Evolutionary conservation across 64 coral and sea anemone genomes (phyloP).

Genomic region (Dendrophyllia cribrosa): DNA sequence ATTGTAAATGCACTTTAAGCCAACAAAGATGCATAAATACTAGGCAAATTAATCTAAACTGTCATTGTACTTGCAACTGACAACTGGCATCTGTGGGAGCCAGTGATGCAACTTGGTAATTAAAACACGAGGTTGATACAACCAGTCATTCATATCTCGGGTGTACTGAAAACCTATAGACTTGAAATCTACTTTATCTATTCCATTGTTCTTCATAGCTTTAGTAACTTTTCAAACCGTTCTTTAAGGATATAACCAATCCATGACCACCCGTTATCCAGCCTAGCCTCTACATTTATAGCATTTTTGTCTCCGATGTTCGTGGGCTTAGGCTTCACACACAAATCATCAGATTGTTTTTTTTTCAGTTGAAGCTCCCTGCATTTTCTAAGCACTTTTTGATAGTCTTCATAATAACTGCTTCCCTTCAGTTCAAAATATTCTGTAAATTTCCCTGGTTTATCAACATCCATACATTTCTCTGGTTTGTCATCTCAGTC

Average conservation of each 20-base stretch:
- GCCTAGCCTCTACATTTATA: constrained; percentile 11
- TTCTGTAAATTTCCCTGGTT: background rate
- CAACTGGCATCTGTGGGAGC: constrained; percentile 14
- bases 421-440: constrained; percentile 8
- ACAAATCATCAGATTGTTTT: background rate
- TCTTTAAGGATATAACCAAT: constrained; percentile 29
- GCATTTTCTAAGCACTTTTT: constrained; percentile 8
- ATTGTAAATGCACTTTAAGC: too few relatives aligned
- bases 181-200: background rate
- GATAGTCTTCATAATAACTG: constrained; percentile 10
- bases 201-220: background rate
- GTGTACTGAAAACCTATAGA: background rate
- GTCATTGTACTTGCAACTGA: constrained; percentile 6
- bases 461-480: too few relatives aligned
- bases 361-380: background rate
- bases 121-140: background rate
- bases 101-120: background rate
- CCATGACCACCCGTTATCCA: background rate
- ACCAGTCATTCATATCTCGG: background rate
- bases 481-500: too few relatives aligned
- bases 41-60: background rate
- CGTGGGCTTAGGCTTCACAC: background rate
- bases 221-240: background rate
- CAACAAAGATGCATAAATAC: too few relatives aligned
- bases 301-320: constrained; percentile 63